These are phyloP conservation scores for Aporrectodea caliginosa DNA, from an alignment of 1,140 invertebrate genomes.

Conservation along the genomic window DNA sequence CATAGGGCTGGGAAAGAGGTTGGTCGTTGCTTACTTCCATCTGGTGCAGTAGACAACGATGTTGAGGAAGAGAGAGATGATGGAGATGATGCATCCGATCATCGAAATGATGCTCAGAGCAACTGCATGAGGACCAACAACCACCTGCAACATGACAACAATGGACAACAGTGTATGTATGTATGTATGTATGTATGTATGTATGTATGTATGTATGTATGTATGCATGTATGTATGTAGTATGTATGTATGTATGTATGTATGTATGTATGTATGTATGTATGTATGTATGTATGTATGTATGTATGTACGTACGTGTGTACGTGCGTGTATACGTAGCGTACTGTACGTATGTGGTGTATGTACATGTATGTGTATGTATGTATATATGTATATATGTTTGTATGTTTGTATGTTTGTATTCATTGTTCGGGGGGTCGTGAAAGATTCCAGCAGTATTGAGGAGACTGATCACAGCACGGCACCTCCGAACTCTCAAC, in stretches of 20 bases:
- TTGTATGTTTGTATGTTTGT: too few relatives aligned
- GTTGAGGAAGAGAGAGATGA: constrained; percentile 30
- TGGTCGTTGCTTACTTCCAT: constrained; percentile 33
- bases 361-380: too few relatives aligned
- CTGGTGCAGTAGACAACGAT: constrained; percentile 28
- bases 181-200: neutral
- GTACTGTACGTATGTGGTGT: too few relatives aligned
- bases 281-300: constrained; percentile 27
- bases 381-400: too few relatives aligned
- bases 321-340: too few relatives aligned
- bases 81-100: constrained; percentile 37
- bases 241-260: constrained; percentile 23
- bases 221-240: constrained; percentile 6
- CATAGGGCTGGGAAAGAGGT: neutral
- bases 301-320: too few relatives aligned
- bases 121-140: constrained; percentile 26
- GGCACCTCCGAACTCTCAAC: neutral
- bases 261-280: constrained; percentile 28
- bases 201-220: neutral
- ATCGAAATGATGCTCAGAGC: constrained; percentile 41
- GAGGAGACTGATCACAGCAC: too few relatives aligned
- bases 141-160: neutral
- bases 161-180: neutral
- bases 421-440: too few relatives aligned
- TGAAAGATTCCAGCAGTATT: neutral